A percentile compares a stretch with the other conserved stretches of the same genome.
Evolutionary conservation across 2,113 vertebrate genomes (phyloP).

Genomic region (Chitala chitala): DNA sequence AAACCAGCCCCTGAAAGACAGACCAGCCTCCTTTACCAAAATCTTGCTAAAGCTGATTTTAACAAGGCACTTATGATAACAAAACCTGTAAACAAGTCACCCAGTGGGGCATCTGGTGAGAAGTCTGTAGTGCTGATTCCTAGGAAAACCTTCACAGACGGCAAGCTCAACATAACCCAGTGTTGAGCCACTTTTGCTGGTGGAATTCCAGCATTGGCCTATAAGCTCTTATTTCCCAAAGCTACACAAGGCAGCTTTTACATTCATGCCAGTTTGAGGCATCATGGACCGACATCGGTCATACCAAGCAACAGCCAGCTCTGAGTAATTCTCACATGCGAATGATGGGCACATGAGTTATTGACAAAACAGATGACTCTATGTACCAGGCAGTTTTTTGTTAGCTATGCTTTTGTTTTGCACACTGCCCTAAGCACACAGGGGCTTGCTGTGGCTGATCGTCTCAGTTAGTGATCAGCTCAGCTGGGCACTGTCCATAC

Average conservation of each 20-base stretch:
- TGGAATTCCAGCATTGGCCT: not conserved
- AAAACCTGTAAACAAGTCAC: not conserved
- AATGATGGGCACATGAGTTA: no score
- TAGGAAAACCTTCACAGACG: not conserved
- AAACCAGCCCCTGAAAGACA: not conserved
- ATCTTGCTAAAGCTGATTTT: conserved; percentile 1
- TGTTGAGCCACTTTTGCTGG: not conserved
- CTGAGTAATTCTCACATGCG: not conserved
- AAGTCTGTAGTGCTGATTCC: not conserved
- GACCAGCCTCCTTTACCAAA: not conserved
- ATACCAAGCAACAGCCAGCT: not conserved
- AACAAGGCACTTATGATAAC: conserved; percentile 19
- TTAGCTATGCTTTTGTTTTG: no score
- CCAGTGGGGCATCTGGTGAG: not conserved
- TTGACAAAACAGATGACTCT: not conserved
- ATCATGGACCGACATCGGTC: not conserved
- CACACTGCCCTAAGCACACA: no score
- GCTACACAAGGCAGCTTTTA: no score
- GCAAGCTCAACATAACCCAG: not conserved
- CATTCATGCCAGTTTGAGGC: no score
- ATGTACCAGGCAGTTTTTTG: no score
- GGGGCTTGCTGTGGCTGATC: conserved; percentile 9
- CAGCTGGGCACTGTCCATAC: not conserved
- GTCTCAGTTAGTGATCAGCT: conserved; percentile 27
- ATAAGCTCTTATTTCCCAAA: not conserved